Percentiles rank a stretch among this genome's conserved stretches.
Conservation (phyloP, 2,113 vertebrate genomes). For the Podarcis raffonei region DNA sequence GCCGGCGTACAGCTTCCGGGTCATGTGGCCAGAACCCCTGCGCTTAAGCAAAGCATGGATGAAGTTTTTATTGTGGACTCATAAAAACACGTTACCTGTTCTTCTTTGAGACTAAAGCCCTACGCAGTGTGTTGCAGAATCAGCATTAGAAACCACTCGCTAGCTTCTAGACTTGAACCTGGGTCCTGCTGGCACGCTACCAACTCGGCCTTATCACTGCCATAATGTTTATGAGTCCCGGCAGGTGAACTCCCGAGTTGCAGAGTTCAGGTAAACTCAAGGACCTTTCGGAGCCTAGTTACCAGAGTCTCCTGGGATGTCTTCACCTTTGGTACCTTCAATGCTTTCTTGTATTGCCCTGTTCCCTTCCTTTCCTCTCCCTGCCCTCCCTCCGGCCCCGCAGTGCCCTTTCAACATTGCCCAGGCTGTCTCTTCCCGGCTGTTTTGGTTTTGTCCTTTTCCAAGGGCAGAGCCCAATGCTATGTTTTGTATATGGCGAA, state of each 20-base stretch:
- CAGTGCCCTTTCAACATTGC: neutral
- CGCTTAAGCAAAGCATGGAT: neutral
- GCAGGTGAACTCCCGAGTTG: neutral
- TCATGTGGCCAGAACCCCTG: neutral
- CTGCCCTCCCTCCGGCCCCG: neutral
- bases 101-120: neutral
- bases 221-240: conserved; percentile 24
- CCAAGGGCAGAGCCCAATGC: neutral
- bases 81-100: neutral
- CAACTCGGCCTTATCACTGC: neutral
- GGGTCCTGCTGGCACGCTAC: neutral
- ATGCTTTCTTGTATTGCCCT: neutral
- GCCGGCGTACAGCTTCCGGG: too few species aligned
- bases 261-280: conserved; percentile 1
- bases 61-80: neutral
- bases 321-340: neutral
- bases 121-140: neutral
- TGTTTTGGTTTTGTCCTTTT: neutral
- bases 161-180: neutral
- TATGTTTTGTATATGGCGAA: neutral
- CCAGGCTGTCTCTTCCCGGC: neutral
- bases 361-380: neutral
- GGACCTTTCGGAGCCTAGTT: neutral
- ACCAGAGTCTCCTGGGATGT: neutral
- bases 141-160: neutral